Percentiles rank a stretch among this genome's conserved stretches.
phyloP scores from a whole-genome alignment of 2,113 vertebrate genomes.

The Vicugna pacos region DNA sequence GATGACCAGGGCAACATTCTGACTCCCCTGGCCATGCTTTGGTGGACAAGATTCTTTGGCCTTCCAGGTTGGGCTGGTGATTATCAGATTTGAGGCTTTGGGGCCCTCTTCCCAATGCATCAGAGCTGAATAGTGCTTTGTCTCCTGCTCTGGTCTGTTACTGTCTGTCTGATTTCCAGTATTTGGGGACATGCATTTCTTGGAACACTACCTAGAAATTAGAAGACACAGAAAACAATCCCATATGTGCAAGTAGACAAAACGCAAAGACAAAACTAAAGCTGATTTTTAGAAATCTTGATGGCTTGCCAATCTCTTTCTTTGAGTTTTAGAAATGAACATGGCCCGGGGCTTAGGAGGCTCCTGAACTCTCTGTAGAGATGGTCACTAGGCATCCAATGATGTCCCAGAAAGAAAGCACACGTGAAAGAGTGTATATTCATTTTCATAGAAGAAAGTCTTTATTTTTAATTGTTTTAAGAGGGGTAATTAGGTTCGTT shows the following conservation, averaged over 20 bases:
- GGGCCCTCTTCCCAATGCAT: not conserved
- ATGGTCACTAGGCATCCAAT: not conserved
- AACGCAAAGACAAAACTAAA: not conserved
- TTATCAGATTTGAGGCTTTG: not conserved
- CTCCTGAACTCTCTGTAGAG: accelerated
- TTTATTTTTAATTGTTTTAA: no score
- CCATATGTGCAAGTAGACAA: not conserved
- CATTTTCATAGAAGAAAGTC: not conserved
- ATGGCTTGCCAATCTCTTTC: not conserved
- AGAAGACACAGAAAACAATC: not conserved
- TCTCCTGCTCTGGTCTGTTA: not conserved
- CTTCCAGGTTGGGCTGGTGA: not conserved
- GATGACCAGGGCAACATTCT: not conserved
- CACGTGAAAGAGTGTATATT: accelerated
- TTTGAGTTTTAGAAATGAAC: not conserved
- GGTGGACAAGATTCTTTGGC: not conserved
- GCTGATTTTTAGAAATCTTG: not conserved
- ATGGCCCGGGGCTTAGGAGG: not conserved
- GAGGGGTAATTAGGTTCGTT: no score
- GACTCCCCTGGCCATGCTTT: not conserved
- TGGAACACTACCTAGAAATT: not conserved
- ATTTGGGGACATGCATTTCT: not conserved
- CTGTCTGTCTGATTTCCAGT: not conserved
- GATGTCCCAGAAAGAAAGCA: not conserved
- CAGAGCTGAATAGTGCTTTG: not conserved